These are phyloP conservation scores for Fabriciana adippe DNA, from an alignment of 2,888 invertebrate genomes.

Conservation along the genomic window DNA sequence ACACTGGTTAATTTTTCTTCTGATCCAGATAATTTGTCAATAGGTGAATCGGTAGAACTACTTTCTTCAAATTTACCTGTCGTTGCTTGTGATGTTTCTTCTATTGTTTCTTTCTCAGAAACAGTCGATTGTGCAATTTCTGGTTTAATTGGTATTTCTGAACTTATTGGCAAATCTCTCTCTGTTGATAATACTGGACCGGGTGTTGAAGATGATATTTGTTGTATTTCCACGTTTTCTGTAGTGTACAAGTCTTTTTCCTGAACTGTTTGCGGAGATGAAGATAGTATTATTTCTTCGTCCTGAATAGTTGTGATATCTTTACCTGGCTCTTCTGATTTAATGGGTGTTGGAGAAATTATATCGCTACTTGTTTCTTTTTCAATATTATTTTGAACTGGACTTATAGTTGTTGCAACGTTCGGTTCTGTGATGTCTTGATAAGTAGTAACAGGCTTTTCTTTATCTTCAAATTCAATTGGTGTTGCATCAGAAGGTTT, in stretches of 20 bases:
- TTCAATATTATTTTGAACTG: conserved; percentile 16
- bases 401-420: conserved; percentile 20
- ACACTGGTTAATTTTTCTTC: conserved; percentile 52
- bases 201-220: conserved; percentile 37
- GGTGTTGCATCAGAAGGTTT: conserved; percentile 36
- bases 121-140: conserved; percentile 14
- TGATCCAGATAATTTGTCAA: conserved; percentile 54
- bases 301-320: conserved; percentile 16
- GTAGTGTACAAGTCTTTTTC: conserved; percentile 35
- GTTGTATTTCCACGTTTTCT: conserved; percentile 26
- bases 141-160: conserved; percentile 26
- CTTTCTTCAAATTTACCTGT: conserved; percentile 36
- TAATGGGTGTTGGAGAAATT: neutral
- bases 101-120: conserved; percentile 35
- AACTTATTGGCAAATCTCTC: conserved; percentile 16
- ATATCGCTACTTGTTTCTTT: conserved; percentile 7
- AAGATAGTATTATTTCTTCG: conserved; percentile 30
- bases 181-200: conserved; percentile 37
- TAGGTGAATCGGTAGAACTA: conserved; percentile 41
- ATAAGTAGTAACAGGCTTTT: conserved; percentile 12
- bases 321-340: conserved; percentile 18
- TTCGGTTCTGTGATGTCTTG: conserved; percentile 6
- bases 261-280: conserved; percentile 22
- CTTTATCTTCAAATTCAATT: conserved; percentile 18
- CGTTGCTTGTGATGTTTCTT: conserved; percentile 22